Evolutionary conservation across 2,113 vertebrate species (phyloP).

Genomic region (Brevimyrus niger): DNA sequence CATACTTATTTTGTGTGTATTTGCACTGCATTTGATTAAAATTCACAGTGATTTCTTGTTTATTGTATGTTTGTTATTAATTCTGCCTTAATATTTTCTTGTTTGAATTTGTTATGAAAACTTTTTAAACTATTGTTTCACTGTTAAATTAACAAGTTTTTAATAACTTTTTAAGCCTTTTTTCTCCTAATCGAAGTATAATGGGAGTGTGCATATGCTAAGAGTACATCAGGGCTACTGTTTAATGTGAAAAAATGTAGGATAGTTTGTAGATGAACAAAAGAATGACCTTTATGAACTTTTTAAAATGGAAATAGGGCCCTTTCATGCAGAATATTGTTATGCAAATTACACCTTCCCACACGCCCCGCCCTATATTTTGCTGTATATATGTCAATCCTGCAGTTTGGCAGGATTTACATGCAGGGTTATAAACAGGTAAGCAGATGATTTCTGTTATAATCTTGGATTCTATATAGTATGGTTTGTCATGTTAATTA

Average conservation of each 20-base stretch:
- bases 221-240: too few species aligned
- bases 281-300: background rate
- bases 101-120: background rate
- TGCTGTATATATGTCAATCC: background rate
- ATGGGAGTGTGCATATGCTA: too few species aligned
- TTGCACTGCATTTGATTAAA: too few species aligned
- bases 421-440: background rate
- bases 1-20: too few species aligned
- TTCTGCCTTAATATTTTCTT: background rate
- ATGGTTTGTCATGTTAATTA: background rate
- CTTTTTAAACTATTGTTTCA: background rate
- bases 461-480: background rate
- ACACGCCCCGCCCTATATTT: background rate
- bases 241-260: background rate
- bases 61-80: background rate
- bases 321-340: background rate
- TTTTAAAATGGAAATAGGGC: background rate
- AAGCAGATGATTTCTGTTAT: background rate
- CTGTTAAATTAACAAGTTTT: background rate
- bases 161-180: background rate
- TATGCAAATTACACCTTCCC: background rate
- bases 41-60: background rate
- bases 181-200: background rate
- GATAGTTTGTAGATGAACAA: background rate
- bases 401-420: background rate